phyloP scores from a whole-genome alignment of 2,797 vertebrate species.

The Oreochromis grahami region DNA sequence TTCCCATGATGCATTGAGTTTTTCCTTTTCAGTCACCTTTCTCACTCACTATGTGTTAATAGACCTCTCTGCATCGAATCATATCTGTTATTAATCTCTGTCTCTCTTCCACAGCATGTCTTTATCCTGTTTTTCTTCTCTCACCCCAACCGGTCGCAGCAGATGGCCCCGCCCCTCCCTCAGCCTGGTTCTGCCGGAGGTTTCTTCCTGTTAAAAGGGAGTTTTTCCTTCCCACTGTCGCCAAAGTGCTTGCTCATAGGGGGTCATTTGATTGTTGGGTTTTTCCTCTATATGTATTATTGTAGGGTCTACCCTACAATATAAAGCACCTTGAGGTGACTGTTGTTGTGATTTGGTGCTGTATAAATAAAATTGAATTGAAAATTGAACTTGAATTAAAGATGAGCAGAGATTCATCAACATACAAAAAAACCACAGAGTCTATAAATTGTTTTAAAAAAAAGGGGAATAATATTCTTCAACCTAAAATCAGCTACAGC shows the following conservation, averaged over 20 bases:
- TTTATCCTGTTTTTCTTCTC: background rate
- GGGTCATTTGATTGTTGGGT: background rate
- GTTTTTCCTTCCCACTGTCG: background rate
- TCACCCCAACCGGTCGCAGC: background rate
- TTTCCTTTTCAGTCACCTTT: too few species aligned
- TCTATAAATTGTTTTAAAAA: background rate
- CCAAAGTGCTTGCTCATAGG: background rate
- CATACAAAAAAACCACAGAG: background rate
- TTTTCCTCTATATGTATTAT: background rate
- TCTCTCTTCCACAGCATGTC: background rate
- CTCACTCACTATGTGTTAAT: fast-evolving
- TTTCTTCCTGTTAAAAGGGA: background rate
- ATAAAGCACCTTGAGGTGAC: background rate
- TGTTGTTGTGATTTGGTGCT: background rate
- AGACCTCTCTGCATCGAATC: background rate
- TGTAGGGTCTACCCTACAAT: background rate
- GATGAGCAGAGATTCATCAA: background rate
- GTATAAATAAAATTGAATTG: background rate
- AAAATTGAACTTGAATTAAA: background rate
- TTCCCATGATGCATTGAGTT: background rate
- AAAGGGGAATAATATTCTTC: background rate
- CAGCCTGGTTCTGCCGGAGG: fast-evolving
- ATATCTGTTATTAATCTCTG: background rate
- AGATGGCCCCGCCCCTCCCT: background rate
- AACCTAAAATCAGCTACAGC: background rate